A percentile compares a stretch with the other conserved stretches of the same genome.
These are phyloP conservation scores for Sylvilagus floridanus DNA, from an alignment of 2,797 vertebrate genomes.

Conservation along the genomic window DNA sequence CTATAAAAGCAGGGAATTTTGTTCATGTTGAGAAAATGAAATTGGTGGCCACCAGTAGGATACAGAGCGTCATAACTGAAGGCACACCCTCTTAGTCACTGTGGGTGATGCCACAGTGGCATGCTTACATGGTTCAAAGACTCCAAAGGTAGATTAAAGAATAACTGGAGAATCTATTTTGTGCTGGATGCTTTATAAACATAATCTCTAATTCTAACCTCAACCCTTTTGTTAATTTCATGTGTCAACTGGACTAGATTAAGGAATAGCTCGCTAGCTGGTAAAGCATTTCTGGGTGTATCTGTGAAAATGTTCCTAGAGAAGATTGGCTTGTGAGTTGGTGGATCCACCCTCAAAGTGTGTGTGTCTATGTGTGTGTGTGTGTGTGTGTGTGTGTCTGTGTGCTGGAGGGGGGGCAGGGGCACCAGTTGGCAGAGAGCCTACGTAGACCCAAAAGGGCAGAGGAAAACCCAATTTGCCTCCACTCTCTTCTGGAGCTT, in stretches of 20 bases:
- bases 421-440: not conserved
- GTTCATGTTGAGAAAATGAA: constrained; percentile 52
- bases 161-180: constrained; percentile 32
- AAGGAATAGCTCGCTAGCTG: not conserved
- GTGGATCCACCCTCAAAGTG: not conserved
- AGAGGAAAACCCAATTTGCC: not conserved
- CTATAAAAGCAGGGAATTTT: constrained; percentile 39
- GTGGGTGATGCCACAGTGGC: not conserved
- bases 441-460: not conserved
- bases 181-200: constrained; percentile 43
- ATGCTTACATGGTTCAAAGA: constrained; percentile 26
- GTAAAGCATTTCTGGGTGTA: not conserved
- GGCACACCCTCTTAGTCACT: not conserved
- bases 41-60: not conserved
- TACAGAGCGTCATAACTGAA: constrained; percentile 4
- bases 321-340: not conserved
- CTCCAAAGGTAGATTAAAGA: constrained; percentile 7
- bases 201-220: constrained; percentile 54
- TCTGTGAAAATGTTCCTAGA: not conserved
- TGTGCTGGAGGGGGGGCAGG: too few species aligned
- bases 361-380: too few species aligned
- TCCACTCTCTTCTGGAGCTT: not conserved
- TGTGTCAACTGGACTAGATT: not conserved
- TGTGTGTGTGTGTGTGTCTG: too few species aligned
- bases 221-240: not conserved